phyloP scores from a whole-genome alignment of 1,140 invertebrate genomes.

The Trichonephila inaurata region DNA sequence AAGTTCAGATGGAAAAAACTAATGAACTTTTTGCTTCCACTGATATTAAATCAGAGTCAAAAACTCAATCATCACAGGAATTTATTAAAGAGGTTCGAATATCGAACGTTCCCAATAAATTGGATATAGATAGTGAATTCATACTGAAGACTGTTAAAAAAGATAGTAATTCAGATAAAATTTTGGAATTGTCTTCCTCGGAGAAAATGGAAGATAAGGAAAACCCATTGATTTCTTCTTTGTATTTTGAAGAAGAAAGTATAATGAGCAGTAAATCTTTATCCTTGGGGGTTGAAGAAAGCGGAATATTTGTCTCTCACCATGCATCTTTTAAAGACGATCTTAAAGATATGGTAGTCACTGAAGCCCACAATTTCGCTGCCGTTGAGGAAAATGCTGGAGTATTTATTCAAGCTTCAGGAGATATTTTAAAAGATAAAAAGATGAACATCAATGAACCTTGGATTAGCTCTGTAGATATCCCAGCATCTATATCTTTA shows the following conservation, averaged over 20 bases:
- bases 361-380: slow-evolving; percentile 70
- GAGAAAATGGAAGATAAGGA: slow-evolving; percentile 35
- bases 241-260: slow-evolving; percentile 70
- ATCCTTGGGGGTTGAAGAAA: slow-evolving; percentile 51
- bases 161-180: neutral
- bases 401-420: slow-evolving; percentile 29
- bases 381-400: slow-evolving; percentile 62
- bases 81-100: neutral
- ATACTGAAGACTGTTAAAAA: slow-evolving; percentile 44
- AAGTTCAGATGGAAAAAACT: neutral
- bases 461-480: slow-evolving; percentile 63
- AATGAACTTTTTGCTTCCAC: neutral
- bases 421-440: neutral
- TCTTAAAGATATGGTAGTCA: slow-evolving; percentile 66
- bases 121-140: slow-evolving; percentile 64
- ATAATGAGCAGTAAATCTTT: slow-evolving; percentile 65
- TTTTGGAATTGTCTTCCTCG: neutral
- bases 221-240: slow-evolving; percentile 32
- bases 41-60: neutral
- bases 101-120: slow-evolving; percentile 10
- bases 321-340: slow-evolving; percentile 60
- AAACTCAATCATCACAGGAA: neutral
- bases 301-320: slow-evolving; percentile 62
- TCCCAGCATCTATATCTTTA: slow-evolving; percentile 12
- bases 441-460: slow-evolving; percentile 21